Percentiles rank a stretch among this genome's conserved stretches.
Evolutionary conservation across 2,888 invertebrate species (phyloP).

Genomic region (Erebia epiphron): DNA sequence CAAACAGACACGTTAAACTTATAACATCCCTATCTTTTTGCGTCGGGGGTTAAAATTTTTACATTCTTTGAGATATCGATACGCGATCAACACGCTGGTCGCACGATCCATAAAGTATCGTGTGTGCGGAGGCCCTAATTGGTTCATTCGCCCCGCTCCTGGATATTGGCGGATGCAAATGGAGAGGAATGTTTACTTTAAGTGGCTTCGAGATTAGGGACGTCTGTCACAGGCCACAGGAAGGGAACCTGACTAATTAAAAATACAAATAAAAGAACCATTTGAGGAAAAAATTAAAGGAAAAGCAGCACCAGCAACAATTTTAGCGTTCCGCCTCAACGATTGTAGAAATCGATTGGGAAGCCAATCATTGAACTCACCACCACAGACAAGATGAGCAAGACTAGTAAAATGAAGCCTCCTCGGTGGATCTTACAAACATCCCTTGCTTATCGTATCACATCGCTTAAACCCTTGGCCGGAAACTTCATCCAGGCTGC

Average conservation of each 20-base stretch:
- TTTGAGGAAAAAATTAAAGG: background rate
- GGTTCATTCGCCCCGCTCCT: slow-evolving; percentile 42
- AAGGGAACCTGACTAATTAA: slow-evolving; percentile 31
- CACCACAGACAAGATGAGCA: background rate
- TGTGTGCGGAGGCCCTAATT: slow-evolving; percentile 28
- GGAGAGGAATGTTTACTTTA: slow-evolving; percentile 40
- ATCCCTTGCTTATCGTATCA: no score
- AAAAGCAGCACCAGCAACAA: background rate
- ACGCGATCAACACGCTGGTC: background rate
- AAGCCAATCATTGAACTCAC: background rate
- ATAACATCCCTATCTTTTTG: no score
- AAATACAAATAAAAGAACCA: slow-evolving; percentile 16
- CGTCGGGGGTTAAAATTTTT: no score
- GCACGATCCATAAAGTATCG: background rate
- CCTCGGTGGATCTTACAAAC: no score
- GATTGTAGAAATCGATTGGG: background rate
- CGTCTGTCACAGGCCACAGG: slow-evolving; percentile 38
- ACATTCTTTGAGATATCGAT: background rate
- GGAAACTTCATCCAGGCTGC: no score
- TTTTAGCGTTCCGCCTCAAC: background rate
- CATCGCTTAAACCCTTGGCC: no score
- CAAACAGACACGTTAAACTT: no score
- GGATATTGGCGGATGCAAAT: slow-evolving; percentile 40
- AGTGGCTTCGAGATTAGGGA: slow-evolving; percentile 40
- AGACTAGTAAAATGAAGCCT: no score